A percentile compares a stretch with the other conserved stretches of the same genome.
Conservation (phyloP, 2,113 vertebrate genomes). For the Porphyrio hochstetteri region DNA sequence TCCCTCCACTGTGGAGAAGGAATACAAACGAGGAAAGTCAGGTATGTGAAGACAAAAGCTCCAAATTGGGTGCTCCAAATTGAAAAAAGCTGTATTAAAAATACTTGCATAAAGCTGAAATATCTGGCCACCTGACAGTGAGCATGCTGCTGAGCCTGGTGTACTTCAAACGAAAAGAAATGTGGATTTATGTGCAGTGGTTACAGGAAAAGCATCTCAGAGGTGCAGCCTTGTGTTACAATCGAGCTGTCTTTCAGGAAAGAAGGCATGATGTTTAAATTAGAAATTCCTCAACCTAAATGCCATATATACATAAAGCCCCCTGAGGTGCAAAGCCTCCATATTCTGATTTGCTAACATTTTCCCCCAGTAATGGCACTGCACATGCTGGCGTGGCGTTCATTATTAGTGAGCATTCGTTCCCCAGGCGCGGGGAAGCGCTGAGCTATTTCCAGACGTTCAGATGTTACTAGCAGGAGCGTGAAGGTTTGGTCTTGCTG, state of each 20-base stretch:
- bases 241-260: neutral
- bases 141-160: neutral
- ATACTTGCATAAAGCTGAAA: neutral
- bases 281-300: slow-evolving; percentile 23
- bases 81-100: neutral
- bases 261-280: slow-evolving; percentile 7
- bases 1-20: slow-evolving; percentile 89
- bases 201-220: neutral
- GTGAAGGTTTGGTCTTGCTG: neutral
- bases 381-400: neutral
- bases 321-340: slow-evolving; percentile 12
- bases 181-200: neutral
- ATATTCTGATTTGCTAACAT: slow-evolving; percentile 14
- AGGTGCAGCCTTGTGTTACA: neutral
- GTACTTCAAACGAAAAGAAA: neutral
- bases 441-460: slow-evolving; percentile 18
- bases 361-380: neutral
- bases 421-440: neutral
- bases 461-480: slow-evolving; percentile 4
- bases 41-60: slow-evolving; percentile 77
- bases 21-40: slow-evolving; percentile 90
- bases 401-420: slow-evolving; percentile 26
- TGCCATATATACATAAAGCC: neutral
- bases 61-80: neutral
- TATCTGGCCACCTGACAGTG: neutral